Base-by-base conservation (phyloP, 2,113 vertebrate genomes). In the Prinia subflava region DNA sequence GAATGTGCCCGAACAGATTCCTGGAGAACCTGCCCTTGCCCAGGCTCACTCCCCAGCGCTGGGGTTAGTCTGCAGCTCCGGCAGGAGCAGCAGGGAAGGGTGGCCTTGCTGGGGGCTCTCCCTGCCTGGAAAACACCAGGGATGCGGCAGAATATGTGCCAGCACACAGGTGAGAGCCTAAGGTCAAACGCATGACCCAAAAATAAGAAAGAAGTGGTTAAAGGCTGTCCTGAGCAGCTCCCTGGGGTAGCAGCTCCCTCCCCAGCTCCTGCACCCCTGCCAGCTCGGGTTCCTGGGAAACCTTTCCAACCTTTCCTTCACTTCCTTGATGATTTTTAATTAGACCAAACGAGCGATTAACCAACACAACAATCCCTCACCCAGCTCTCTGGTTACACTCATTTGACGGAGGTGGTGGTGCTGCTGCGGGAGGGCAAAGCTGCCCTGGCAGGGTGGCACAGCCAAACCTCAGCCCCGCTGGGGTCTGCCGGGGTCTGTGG, bases 1-100 rank as follows among this genome's bases (percentile, higher is more conserved):
- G 77, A 15, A 82, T 95, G 76, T 91, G 94, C 59, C 83, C 82
- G 18, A 95, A 91, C 89, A 91, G 78, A 96, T 62, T 92, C 52
- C 77, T 91, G 89, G 77, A 71, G 79, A 94, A 82, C 56, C 89
- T 84, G 81, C 77, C 77, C 52, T 25, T 21, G 90, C 85, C 6
- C 0, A 41, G 65, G 74, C 0, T 1, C 69, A 8, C 27, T 52
- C 78, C 56, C 27, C 44, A 28, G 80, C 0, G 4, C 60, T 62
- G 1, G 0, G 20, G 25, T 33, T 50, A 31, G 46, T 10, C 83
- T 55, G n/a, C 90, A 71, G 74, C 92, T 59, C 75, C 1, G 0
- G 1, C 1, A 56, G 53, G 52, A 64, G 71, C 83, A 64, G 44
- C 25, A 42, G 64, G n/a, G 69, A 46, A 87, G 22, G 2, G 2